A percentile compares a stretch with the other conserved stretches of the same genome.
Evolutionary conservation across 2,797 vertebrate genomes (phyloP).

Genomic region (Serranus cabrilla): DNA sequence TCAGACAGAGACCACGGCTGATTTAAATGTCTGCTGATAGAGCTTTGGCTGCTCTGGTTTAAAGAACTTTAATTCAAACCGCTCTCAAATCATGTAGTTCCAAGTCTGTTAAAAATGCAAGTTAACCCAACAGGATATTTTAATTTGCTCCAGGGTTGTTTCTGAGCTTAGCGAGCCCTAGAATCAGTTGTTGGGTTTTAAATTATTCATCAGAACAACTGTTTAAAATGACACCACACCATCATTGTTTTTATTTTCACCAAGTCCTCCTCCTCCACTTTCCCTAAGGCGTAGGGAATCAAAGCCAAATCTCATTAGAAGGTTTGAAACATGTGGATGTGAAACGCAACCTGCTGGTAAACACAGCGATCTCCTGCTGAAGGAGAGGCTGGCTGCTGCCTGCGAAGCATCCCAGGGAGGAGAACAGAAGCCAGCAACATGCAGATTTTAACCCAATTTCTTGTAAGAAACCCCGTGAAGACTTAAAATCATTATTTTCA

Average conservation of each 20-base stretch:
- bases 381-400: conserved; percentile 59
- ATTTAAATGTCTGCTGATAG: conserved; percentile 25
- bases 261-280: conserved; percentile 45
- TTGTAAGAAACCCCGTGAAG: conserved; percentile 26
- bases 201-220: conserved; percentile 79
- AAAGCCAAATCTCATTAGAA: conserved; percentile 79
- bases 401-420: conserved; percentile 34
- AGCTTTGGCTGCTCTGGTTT: conserved; percentile 4
- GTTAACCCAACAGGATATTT: conserved; percentile 27
- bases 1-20: conserved; percentile 1
- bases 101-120: conserved; percentile 33
- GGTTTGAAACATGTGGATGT: conserved; percentile 66
- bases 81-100: conserved; percentile 21
- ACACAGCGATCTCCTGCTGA: conserved; percentile 57
- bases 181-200: conserved; percentile 47
- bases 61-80: conserved; percentile 22
- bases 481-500: conserved; percentile 46
- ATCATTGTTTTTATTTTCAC: conserved; percentile 69
- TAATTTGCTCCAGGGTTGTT: conserved; percentile 35
- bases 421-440: conserved; percentile 55
- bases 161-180: conserved; percentile 29
- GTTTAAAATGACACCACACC: conserved; percentile 63
- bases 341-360: conserved; percentile 69
- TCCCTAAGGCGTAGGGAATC: conserved; percentile 62
- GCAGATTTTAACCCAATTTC: conserved; percentile 71